A percentile compares a stretch with the other conserved stretches of the same genome.
Evolutionary conservation across 2,888 invertebrate species (phyloP).

Genomic region (Epistrophe grossulariae): DNA sequence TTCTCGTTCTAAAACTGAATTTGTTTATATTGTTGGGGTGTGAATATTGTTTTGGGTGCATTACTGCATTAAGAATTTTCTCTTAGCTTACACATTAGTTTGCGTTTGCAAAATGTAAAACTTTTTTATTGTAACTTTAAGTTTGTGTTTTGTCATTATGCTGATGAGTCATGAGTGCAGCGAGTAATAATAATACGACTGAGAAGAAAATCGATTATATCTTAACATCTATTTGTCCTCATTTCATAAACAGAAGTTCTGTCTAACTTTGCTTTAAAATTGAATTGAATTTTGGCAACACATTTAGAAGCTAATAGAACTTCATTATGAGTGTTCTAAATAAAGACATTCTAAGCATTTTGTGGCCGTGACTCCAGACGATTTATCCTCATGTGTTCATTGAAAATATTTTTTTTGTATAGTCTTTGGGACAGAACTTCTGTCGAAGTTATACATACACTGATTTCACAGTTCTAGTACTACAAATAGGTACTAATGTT

Average conservation of each 20-base stretch:
- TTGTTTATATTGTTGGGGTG: conserved; percentile 55
- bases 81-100: conserved; percentile 29
- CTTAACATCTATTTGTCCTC: not conserved
- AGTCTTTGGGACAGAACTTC: not conserved
- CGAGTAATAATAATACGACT: not conserved
- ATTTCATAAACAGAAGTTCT: conserved; percentile 27
- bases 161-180: conserved; percentile 22
- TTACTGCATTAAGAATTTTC: conserved; percentile 31
- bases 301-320: not conserved
- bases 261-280: conserved; percentile 7
- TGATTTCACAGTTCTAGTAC: too few species aligned
- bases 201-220: conserved; percentile 6
- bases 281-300: conserved; percentile 18
- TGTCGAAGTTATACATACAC: not conserved
- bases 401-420: not conserved
- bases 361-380: not conserved
- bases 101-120: conserved; percentile 19
- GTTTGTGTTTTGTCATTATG: conserved; percentile 40
- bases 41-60: conserved; percentile 35
- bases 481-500: too few species aligned
- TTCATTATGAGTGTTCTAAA: not conserved
- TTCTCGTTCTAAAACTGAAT: conserved; percentile 24
- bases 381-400: not conserved
- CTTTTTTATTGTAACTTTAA: conserved; percentile 10
- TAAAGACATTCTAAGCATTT: not conserved